Percentiles rank a stretch among this genome's conserved stretches.
Conservation (phyloP, 2,888 invertebrate species). For the Drosophila affinis region DNA sequence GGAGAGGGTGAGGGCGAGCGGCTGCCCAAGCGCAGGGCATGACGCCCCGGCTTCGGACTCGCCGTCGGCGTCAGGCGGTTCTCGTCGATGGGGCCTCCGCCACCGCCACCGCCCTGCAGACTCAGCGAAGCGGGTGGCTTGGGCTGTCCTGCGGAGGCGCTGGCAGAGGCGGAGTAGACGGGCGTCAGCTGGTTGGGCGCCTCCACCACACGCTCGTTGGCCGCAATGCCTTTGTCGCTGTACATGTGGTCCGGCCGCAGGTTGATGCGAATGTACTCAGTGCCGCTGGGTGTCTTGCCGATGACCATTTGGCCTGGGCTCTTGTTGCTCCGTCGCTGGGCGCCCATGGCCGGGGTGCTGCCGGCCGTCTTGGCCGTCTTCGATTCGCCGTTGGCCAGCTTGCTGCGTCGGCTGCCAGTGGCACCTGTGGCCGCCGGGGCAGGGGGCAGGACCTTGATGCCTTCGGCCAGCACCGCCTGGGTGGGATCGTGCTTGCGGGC, state of each 20-base stretch:
- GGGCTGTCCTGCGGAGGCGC: slow-evolving; percentile 28
- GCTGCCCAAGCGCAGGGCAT: slow-evolving; percentile 76
- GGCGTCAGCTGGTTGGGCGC: slow-evolving; percentile 72
- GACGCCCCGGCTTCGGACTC: slow-evolving; percentile 84
- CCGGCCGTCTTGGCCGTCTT: slow-evolving; percentile 33
- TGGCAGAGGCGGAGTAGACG: slow-evolving; percentile 62
- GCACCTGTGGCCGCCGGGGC: slow-evolving; percentile 63
- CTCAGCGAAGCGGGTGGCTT: slow-evolving; percentile 87
- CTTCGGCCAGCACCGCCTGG: slow-evolving; percentile 87
- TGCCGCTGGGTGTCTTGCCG: slow-evolving; percentile 82
- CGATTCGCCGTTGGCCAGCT: slow-evolving; percentile 34
- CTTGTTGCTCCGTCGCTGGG: slow-evolving; percentile 77
- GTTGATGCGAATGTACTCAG: slow-evolving; percentile 88
- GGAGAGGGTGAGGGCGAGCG: slow-evolving; percentile 89
- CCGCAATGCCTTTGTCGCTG: slow-evolving; percentile 85
- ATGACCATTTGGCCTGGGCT: slow-evolving; percentile 83
- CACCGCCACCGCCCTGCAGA: slow-evolving; percentile 82
- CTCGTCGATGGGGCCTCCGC: slow-evolving; percentile 71
- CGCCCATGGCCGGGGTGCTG: slow-evolving; percentile 53
- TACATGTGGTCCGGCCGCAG: slow-evolving; percentile 91
- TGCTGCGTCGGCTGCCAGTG: slow-evolving; percentile 31
- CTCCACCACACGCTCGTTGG: slow-evolving; percentile 81
- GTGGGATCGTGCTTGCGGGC: slow-evolving; percentile 88
- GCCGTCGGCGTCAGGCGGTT: slow-evolving; percentile 84
- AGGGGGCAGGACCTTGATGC: slow-evolving; percentile 85